Base-by-base conservation (phyloP, 2,113 vertebrate species). In the Orycteropus afer region DNA sequence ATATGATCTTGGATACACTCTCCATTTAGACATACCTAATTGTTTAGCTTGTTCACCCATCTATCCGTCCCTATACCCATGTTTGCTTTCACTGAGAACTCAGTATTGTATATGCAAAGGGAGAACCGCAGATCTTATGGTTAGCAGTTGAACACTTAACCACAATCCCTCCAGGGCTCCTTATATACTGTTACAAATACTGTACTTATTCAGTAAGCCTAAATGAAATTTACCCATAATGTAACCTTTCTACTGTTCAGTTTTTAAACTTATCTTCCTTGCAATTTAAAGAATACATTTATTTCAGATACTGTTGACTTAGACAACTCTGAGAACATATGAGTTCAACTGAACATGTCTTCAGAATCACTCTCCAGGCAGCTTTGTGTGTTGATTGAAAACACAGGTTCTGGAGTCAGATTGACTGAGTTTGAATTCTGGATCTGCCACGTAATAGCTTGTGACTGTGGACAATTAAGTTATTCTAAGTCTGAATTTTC, bases 141-240 rank as follows among this genome's bases (percentile, higher is more conserved):
- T 69, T 37, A 69, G 15, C 18, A 69, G 17, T 17, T 12, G 27
- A 69, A 34, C 32, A n/a, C 29, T n/a, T n/a, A 32, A 67, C 34
- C 65, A 69, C 15, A 18, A 34, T 34, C 13, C n/a, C 65, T 18
- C 65, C 34, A 69, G 17, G 55, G 34, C 34, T 73, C 23, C 67
- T 15, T 59, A 32, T 34, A 23, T 45, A 12, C 40, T 4, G 13
- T 51, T 67, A 0, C 0, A 4, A 40, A 15, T 12, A 22, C 27
- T 14, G 63, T 82, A 49, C 57, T 74, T 86, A 55, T 29, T 84
- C 25, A 67, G 4, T 25, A 78, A 91, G 53, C 37, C 22, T 49
- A 27, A 20, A 45, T 12, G 37, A 1, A n/a, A 3, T 84, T 83
- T 27, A 85, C 25, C 14, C 7, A 42, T 82, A 47, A 71, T 47